phyloP scores from a whole-genome alignment of 1,140 invertebrate species.

The Drosophila willistoni region DNA sequence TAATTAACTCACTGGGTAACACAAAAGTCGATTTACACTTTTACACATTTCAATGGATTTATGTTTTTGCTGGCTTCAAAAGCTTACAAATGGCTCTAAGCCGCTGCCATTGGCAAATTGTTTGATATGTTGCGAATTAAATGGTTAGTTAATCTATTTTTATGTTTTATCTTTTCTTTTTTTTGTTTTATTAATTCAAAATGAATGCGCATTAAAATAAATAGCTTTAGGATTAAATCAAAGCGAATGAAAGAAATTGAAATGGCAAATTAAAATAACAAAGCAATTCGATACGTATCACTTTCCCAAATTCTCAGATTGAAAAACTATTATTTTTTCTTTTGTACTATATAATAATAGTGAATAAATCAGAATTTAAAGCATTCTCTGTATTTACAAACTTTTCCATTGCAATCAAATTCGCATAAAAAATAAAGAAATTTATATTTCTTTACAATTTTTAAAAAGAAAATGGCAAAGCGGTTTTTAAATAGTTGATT shows the following conservation, averaged over 20 bases:
- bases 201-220: constrained; percentile 8
- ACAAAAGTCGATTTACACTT: neutral
- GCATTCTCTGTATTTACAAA: too few species aligned
- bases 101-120: constrained; percentile 11
- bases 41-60: neutral
- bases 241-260: constrained; percentile 1
- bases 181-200: neutral
- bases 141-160: constrained; percentile 14
- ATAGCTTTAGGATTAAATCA: constrained; percentile 12
- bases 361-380: too few species aligned
- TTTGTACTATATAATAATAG: too few species aligned
- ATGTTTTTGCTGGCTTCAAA: neutral
- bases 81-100: constrained; percentile 13
- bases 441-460: too few species aligned
- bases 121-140: constrained; percentile 13
- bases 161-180: neutral
- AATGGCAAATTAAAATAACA: constrained; percentile 6
- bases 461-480: too few species aligned
- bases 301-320: neutral
- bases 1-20: neutral
- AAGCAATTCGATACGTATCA: neutral
- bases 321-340: too few species aligned
- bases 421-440: too few species aligned
- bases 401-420: too few species aligned
- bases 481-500: too few species aligned